A percentile compares a stretch with the other conserved stretches of the same genome.
These are phyloP conservation scores for Gnatocerus cornutus DNA, from an alignment of 2,888 invertebrate genomes.

Conservation along the genomic window DNA sequence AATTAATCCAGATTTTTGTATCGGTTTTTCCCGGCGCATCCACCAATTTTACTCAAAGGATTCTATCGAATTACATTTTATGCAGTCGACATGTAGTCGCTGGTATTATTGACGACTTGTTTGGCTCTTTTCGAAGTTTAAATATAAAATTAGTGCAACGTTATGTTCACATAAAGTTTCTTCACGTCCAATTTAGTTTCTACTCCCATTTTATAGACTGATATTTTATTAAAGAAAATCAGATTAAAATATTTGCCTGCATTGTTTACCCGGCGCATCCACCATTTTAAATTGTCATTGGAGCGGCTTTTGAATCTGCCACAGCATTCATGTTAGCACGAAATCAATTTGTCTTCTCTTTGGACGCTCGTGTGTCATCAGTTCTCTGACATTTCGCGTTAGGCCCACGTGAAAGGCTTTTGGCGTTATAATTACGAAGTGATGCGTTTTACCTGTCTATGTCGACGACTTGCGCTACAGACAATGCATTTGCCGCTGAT, in stretches of 20 bases:
- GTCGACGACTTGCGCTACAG: conserved; percentile 41
- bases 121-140: conserved; percentile 17
- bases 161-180: background rate
- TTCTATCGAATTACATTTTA: conserved; percentile 25
- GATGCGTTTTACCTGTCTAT: conserved; percentile 52
- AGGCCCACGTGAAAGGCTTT: conserved; percentile 4
- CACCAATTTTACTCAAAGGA: conserved; percentile 7
- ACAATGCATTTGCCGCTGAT: conserved; percentile 52
- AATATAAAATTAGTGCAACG: conserved; percentile 15
- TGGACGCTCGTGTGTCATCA: background rate
- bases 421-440: conserved; percentile 20
- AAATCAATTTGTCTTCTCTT: conserved; percentile 1
- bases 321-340: background rate
- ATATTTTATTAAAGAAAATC: too few relatives aligned
- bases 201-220: too few relatives aligned
- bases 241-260: too few relatives aligned
- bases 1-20: too few relatives aligned
- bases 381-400: conserved; percentile 1
- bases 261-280: conserved; percentile 49
- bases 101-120: conserved; percentile 35
- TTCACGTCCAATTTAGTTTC: too few relatives aligned
- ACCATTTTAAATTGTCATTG: conserved; percentile 35
- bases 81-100: conserved; percentile 28
- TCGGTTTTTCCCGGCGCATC: too few relatives aligned
- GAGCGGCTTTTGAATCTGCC: background rate